These are phyloP conservation scores for Archips xylosteana DNA, from an alignment of 2,888 invertebrate genomes.

Conservation along the genomic window DNA sequence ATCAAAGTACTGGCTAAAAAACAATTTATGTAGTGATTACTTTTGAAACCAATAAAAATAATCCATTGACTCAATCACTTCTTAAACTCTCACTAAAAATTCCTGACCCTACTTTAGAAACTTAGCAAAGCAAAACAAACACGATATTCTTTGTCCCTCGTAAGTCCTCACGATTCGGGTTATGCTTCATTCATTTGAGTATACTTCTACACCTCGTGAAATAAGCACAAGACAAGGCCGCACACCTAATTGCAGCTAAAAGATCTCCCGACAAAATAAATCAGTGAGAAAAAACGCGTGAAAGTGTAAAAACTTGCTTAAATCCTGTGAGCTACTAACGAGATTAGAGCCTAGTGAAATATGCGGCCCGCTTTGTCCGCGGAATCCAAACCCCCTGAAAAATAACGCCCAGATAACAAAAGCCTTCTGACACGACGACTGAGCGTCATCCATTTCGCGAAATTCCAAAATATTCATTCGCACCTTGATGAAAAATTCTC, in stretches of 20 bases:
- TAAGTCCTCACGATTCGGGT: neutral
- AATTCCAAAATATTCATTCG: constrained; percentile 65
- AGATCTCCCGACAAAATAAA: constrained; percentile 54
- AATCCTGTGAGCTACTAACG: constrained; percentile 71
- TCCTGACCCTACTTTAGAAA: neutral
- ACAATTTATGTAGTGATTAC: neutral
- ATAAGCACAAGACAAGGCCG: constrained; percentile 7
- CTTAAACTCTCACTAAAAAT: neutral
- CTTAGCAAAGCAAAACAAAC: no score
- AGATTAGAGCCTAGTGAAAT: constrained; percentile 79
- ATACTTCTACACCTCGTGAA: neutral
- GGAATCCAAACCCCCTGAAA: constrained; percentile 73
- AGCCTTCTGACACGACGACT: constrained; percentile 70
- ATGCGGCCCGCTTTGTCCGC: constrained; percentile 77
- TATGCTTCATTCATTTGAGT: neutral
- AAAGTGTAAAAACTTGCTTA: constrained; percentile 67
- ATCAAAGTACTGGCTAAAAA: neutral
- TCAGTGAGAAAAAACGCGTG: constrained; percentile 59
- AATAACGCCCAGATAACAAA: constrained; percentile 79
- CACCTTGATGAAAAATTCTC: constrained; percentile 58
- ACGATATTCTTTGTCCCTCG: neutral
- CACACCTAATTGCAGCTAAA: constrained; percentile 48
- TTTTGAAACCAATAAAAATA: neutral
- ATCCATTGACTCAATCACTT: neutral
- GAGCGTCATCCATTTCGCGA: constrained; percentile 61